Evolutionary conservation across 2,888 invertebrate species (phyloP).

Genomic region (Saturnia japonica): DNA sequence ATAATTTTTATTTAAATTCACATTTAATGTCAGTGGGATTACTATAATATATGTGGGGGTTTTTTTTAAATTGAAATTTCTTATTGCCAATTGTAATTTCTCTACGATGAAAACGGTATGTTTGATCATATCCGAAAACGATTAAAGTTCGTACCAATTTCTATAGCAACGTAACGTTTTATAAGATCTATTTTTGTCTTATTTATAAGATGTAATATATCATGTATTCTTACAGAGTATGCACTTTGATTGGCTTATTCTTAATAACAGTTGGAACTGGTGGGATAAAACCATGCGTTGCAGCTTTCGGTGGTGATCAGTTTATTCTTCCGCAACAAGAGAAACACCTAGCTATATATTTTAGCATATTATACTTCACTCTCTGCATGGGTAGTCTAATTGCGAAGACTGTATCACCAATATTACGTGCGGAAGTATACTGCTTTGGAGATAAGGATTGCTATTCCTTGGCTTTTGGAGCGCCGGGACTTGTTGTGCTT

Average conservation of each 20-base stretch:
- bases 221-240: conserved; percentile 64
- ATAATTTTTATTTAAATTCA: no score
- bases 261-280: conserved; percentile 89
- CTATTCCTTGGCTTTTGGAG: conserved; percentile 88
- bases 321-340: conserved; percentile 85
- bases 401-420: conserved; percentile 88
- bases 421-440: conserved; percentile 85
- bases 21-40: no score
- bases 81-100: no score
- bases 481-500: conserved; percentile 88
- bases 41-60: no score
- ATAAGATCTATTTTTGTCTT: no score
- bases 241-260: conserved; percentile 85
- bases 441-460: conserved; percentile 86
- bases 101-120: no score
- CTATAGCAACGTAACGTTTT: background rate
- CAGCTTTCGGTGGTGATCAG: conserved; percentile 92
- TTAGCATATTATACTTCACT: conserved; percentile 89
- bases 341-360: conserved; percentile 85
- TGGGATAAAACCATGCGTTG: conserved; percentile 92
- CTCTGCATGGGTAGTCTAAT: conserved; percentile 86
- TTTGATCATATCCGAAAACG: background rate
- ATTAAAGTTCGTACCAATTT: background rate
- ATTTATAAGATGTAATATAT: background rate
- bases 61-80: no score